phyloP scores from a whole-genome alignment of 1,140 invertebrate genomes.

The Megalopta genalis region DNA sequence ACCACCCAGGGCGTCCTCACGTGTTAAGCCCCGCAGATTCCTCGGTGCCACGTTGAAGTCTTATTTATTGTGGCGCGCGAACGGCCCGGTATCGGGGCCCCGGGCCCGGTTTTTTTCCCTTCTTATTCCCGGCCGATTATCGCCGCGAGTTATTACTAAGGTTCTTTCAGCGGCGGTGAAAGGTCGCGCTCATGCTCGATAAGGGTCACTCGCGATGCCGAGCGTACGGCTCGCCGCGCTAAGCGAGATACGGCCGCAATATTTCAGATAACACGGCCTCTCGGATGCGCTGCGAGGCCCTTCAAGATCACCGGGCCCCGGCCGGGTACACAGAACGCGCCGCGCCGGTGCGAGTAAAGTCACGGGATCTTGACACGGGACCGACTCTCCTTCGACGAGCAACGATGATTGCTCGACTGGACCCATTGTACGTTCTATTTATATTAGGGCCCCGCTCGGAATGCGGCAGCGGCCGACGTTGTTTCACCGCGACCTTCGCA shows the following conservation, averaged over 20 bases:
- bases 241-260: conserved; percentile 63
- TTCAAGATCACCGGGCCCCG: conserved; percentile 47
- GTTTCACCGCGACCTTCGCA: neutral
- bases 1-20: conserved; percentile 63
- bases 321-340: too few species aligned
- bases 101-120: conserved; percentile 14
- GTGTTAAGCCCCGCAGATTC: conserved; percentile 51
- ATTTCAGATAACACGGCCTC: conserved; percentile 62
- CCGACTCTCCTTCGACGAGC: conserved; percentile 42
- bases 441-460: conserved; percentile 29
- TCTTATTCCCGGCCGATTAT: conserved; percentile 57
- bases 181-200: conserved; percentile 67
- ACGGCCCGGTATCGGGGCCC: conserved; percentile 42
- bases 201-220: conserved; percentile 65
- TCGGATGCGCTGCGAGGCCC: conserved; percentile 41
- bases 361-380: conserved; percentile 44
- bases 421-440: conserved; percentile 36
- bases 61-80: conserved; percentile 68
- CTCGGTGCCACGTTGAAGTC: conserved; percentile 60
- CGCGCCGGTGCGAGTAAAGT: conserved; percentile 38
- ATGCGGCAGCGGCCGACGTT: conserved; percentile 21
- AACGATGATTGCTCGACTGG: conserved; percentile 48
- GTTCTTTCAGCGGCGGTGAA: conserved; percentile 66
- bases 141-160: conserved; percentile 68
- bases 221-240: conserved; percentile 48